Evolutionary conservation across 2,888 invertebrate genomes (phyloP), one percentile per base, ranked within the genome.

Genomic region (Megamerina dolium): DNA sequence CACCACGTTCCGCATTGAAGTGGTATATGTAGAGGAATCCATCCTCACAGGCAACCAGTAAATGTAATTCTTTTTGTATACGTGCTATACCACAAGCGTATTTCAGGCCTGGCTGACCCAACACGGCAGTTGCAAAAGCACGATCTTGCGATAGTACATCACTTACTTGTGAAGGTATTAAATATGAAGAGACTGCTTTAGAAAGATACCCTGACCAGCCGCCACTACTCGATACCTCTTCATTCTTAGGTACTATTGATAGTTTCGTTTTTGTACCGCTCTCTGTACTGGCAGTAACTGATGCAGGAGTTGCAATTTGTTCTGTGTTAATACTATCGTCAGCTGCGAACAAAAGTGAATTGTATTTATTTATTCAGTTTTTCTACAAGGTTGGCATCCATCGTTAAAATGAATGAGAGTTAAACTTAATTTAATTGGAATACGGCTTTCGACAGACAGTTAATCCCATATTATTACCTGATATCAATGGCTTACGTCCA

Each of bases 11-110:
- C 42, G 58, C 61, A 52, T 59, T 65, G 37, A 72, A 70, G 19
- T 72, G 66, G 46, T 72, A 66, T 17, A 72, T 65, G 35, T 72
- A 72, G 36, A 72, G 56, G 32, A 72, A 72, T 6, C 72, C 72
- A 51, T 72, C 72, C 51, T 72, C 68, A 42, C 70, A 70, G 4
- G 69, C 72, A 20, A 72, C 63, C 41, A 72, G 50, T 35, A 72
- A 45, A 6, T 64, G 61, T 13, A 65, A 50, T 47, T 71, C 64
- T 40, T 69, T 71, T 43, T 70, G 63, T 8, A 71, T 51, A 8
- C 63, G 64, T 5, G 65, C 60, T 51, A 72, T 43, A 2, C 65
- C 69, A 45, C 71, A 72, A 2, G 67, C 60, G 50, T 71, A 66
- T 43, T 56, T 64, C 3, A 71, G 54, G 0, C 72, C 72, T 0